Conservation (phyloP, 2,888 invertebrate species). For the Drosophila robusta region DNA sequence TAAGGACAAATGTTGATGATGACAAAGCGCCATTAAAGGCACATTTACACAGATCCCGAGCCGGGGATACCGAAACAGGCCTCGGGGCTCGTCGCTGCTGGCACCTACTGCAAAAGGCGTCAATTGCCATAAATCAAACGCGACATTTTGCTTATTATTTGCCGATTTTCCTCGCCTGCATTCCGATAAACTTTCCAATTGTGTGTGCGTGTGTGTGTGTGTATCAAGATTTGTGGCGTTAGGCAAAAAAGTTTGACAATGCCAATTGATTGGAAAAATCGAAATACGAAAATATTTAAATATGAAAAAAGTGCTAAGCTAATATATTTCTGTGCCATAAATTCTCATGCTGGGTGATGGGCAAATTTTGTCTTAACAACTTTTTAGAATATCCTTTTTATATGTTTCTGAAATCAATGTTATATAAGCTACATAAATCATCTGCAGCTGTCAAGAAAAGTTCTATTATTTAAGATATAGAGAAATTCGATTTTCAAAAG, state of each 20-base stretch:
- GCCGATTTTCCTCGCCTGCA: slow-evolving; percentile 57
- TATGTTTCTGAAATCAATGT: too few relatives aligned
- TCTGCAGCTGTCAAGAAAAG: not conserved
- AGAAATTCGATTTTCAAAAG: too few relatives aligned
- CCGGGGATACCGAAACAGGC: not conserved
- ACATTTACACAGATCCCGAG: slow-evolving; percentile 71
- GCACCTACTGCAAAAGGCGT: slow-evolving; percentile 55
- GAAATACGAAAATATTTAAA: slow-evolving; percentile 12
- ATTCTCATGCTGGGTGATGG: not conserved
- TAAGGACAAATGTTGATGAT: slow-evolving; percentile 82
- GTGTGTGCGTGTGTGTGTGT: slow-evolving; percentile 7
- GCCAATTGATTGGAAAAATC: slow-evolving; percentile 51
- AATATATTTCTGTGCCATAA: not conserved
- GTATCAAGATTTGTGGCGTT: slow-evolving; percentile 60
- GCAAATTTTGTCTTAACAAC: not conserved
- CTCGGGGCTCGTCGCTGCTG: slow-evolving; percentile 1
- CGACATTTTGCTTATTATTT: slow-evolving; percentile 78
- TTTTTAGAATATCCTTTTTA: not conserved
- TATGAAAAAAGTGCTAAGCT: not conserved
- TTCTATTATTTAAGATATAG: too few relatives aligned
- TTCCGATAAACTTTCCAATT: slow-evolving; percentile 40
- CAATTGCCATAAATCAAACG: slow-evolving; percentile 77
- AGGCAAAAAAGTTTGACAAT: slow-evolving; percentile 31
- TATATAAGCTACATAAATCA: too few relatives aligned
- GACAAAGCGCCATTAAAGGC: slow-evolving; percentile 83